Percentiles rank a stretch among this genome's conserved stretches.
These are phyloP conservation scores for Lasiommata megera DNA, from an alignment of 2,888 invertebrate species.

Conservation along the genomic window DNA sequence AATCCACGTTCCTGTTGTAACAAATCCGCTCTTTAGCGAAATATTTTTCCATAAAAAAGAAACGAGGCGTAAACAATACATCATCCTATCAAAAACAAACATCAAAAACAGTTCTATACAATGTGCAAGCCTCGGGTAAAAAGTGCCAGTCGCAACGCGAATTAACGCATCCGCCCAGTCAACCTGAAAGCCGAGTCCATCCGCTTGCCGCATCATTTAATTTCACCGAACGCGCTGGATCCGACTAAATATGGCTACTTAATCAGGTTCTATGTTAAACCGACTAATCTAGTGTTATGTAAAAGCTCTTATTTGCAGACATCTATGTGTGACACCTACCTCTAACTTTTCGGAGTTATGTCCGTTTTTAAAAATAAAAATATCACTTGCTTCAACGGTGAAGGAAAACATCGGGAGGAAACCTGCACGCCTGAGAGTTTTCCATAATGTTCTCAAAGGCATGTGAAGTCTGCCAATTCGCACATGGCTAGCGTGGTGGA, in stretches of 20 bases:
- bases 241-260: conserved; percentile 26
- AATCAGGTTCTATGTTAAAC: conserved; percentile 19
- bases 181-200: conserved; percentile 52
- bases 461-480: too few species aligned
- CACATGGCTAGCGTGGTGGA: too few species aligned
- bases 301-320: neutral
- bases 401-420: too few species aligned
- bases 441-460: too few species aligned
- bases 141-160: conserved; percentile 50
- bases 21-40: neutral
- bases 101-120: conserved; percentile 13
- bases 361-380: too few species aligned
- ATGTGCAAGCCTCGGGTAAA: conserved; percentile 12
- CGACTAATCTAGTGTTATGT: conserved; percentile 7
- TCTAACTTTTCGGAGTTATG: too few species aligned
- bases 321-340: too few species aligned
- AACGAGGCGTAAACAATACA: conserved; percentile 2
- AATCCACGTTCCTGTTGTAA: neutral
- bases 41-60: neutral
- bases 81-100: conserved; percentile 10
- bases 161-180: conserved; percentile 63
- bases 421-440: too few species aligned
- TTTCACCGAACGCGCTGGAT: conserved; percentile 37
- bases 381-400: too few species aligned
- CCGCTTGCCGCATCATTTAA: conserved; percentile 58